These are phyloP conservation scores for Archocentrus centrarchus DNA, from an alignment of 2,113 vertebrate species.

Conservation along the genomic window DNA sequence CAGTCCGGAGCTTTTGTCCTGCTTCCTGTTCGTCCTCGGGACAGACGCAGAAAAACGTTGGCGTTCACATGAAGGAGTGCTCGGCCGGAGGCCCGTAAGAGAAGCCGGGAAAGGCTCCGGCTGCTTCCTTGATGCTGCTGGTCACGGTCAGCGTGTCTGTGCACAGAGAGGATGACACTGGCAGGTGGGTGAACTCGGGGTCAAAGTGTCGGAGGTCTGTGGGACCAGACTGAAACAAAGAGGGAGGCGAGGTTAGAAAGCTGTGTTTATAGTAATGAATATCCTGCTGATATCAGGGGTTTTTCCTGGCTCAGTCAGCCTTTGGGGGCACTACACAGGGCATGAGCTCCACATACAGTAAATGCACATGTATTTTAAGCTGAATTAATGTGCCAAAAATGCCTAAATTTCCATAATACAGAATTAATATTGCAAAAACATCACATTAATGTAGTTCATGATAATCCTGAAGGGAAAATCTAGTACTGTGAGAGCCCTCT, in stretches of 20 bases:
- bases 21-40: neutral
- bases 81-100: conserved; percentile 81
- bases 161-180: conserved; percentile 81
- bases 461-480: neutral
- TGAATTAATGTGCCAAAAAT: no score
- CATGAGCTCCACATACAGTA: neutral
- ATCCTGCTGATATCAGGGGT: neutral
- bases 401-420: neutral
- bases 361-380: neutral
- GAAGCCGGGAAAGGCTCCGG: conserved; percentile 84
- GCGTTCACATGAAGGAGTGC: conserved; percentile 74
- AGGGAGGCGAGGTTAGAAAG: neutral
- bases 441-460: neutral
- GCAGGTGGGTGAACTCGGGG: conserved; percentile 85
- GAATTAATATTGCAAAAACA: neutral
- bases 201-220: conserved; percentile 85
- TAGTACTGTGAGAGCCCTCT: neutral
- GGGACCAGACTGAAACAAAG: conserved; percentile 76
- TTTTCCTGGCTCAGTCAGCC: neutral
- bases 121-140: conserved; percentile 81
- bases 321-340: no score
- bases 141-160: conserved; percentile 73
- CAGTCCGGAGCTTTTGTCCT: neutral
- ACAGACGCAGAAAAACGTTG: neutral
- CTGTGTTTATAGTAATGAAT: neutral